Percentiles rank a stretch among this genome's conserved stretches.
phyloP scores from a whole-genome alignment of 2,797 vertebrate genomes.

The Delichon dasypus region DNA sequence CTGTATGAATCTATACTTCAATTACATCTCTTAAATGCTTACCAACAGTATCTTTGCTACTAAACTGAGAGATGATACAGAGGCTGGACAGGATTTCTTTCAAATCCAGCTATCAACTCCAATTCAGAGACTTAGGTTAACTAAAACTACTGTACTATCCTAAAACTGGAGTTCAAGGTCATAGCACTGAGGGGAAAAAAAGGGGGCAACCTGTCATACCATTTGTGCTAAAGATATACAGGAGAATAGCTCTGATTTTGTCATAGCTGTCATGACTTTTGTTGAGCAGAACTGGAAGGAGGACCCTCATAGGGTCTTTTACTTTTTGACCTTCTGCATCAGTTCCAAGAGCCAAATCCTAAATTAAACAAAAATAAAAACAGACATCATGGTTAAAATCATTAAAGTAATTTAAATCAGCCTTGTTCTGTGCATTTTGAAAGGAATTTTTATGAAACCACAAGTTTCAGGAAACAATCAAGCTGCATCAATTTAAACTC shows the following conservation, averaged over 20 bases:
- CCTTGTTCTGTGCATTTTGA: neutral
- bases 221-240: conserved; percentile 94
- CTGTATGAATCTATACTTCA: neutral
- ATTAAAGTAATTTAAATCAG: neutral
- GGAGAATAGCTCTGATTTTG: conserved; percentile 94
- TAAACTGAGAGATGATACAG: neutral
- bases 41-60: neutral
- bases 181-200: neutral
- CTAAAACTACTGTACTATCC: neutral
- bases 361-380: neutral
- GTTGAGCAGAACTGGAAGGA: conserved; percentile 90
- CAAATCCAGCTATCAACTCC: neutral
- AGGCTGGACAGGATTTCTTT: neutral
- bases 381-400: neutral
- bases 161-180: neutral
- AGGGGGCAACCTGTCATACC: conserved; percentile 72
- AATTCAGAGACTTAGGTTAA: neutral
- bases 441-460: neutral
- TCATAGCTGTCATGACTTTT: conserved; percentile 83
- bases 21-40: neutral
- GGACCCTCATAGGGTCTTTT: conserved; percentile 93
- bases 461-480: neutral
- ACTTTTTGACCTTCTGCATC: conserved; percentile 91
- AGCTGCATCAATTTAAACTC: neutral
- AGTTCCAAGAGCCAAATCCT: conserved; percentile 91